Evolutionary conservation across 1,140 invertebrate species (phyloP), one percentile per base, ranked within the genome.

Genomic region (Tribolium madens): DNA sequence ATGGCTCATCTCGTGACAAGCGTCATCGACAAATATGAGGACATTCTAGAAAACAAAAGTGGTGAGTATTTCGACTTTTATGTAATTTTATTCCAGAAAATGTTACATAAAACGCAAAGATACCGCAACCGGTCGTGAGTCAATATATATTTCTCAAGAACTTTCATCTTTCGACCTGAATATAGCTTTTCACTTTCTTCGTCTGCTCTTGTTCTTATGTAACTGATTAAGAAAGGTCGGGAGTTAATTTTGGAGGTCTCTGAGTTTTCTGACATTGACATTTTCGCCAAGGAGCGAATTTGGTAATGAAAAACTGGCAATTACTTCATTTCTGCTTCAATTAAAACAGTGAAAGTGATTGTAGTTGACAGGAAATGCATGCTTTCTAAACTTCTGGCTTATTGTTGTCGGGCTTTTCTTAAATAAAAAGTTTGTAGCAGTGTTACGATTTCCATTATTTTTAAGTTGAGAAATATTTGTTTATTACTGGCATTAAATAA

Each of bases 41-140:
- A 95, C 84, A 88, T 95, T 75, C 91, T 95, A 90, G 91, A 93
- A 83, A 94, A 93, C 83, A 91, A 91, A 87, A 92, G 93, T 83
- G 94, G 94, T 95, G 87, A 92, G 92, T 89, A 52, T 71, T 6
- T 13, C n/a, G 17, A n/a, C 26, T 31, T 48, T 72, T 53, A 74
- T 46, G 48, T 57, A 52, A 53, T 50, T 52, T 50, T 12, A 42
- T 57, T 52, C 47, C 18, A 21, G 9, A 50, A 46, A 74, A 9
- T 57, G 72, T 57, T 74, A 74, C 48, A 81, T 74, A 74, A 57
- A 53, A 17, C n/a, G 17, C 9, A 69, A 71, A 71, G 42, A 71
- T 18, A 71, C 36, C 42, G 69, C 46, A 72, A 72, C 18, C 17
- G 47, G 47, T 71, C 15, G 18, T 15, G 42, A 18, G 47, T 72